Evolutionary conservation across 2,888 invertebrate species (phyloP).

Genomic region (Cylloceria caligata): DNA sequence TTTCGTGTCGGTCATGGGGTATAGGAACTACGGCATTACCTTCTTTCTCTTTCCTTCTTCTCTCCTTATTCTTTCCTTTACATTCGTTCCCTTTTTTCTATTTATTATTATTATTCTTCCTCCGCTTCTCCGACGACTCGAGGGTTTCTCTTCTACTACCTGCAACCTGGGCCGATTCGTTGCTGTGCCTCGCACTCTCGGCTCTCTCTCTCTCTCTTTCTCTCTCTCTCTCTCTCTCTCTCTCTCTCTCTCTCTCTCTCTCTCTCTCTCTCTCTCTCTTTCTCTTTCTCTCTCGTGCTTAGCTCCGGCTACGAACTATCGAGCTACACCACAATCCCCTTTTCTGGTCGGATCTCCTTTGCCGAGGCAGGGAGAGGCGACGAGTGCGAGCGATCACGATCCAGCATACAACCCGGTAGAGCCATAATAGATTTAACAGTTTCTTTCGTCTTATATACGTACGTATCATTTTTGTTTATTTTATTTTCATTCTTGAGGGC

Average conservation of each 20-base stretch:
- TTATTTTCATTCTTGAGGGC: background rate
- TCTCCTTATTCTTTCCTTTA: constrained; percentile 32
- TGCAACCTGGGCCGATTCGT: constrained; percentile 70
- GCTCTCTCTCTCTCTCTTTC: background rate
- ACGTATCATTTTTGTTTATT: constrained; percentile 17
- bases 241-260: background rate
- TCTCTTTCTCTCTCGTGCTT: constrained; percentile 2
- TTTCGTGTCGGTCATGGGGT: constrained; percentile 46
- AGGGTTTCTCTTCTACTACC: constrained; percentile 73
- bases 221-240: constrained; percentile 2
- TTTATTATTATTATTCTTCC: constrained; percentile 50
- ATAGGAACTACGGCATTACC: constrained; percentile 38
- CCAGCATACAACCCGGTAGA: constrained; percentile 54
- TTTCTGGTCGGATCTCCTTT: background rate
- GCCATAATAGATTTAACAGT: constrained; percentile 80
- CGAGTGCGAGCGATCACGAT: constrained; percentile 71
- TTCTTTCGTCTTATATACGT: constrained; percentile 64
- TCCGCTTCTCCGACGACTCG: constrained; percentile 73
- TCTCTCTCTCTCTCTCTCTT: background rate
- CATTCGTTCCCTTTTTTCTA: constrained; percentile 38
- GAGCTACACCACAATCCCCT: constrained; percentile 9
- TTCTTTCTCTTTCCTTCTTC: constrained; percentile 27
- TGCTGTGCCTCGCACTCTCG: constrained; percentile 6
- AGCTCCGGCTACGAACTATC: constrained; percentile 27
- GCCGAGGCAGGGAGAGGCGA: background rate